Conservation (phyloP, 1,140 invertebrate genomes). For the Rhagoletis pomonella region DNA sequence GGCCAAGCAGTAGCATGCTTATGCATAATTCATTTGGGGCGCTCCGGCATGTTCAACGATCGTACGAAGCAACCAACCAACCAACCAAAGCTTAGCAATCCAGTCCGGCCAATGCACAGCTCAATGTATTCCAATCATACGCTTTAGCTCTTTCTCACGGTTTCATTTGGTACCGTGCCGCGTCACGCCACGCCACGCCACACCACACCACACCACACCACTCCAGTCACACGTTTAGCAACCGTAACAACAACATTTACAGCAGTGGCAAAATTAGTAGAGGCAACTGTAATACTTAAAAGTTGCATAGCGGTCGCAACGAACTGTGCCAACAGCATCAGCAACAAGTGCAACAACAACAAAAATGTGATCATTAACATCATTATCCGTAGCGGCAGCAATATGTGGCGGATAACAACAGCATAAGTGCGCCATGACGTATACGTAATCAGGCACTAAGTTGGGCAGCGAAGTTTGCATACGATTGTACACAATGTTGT, state of each 20-base stretch:
- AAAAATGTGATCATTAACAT: background rate
- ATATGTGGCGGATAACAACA: background rate
- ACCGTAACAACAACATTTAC: conserved; percentile 16
- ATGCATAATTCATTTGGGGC: conserved; percentile 19
- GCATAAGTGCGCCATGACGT: background rate
- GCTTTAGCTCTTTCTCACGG: conserved; percentile 54
- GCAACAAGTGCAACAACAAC: background rate
- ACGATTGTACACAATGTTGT: background rate
- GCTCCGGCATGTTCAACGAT: background rate
- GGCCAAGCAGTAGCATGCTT: background rate
- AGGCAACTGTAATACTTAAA: background rate
- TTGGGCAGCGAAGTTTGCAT: background rate
- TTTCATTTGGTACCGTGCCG: conserved; percentile 40
- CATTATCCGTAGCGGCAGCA: background rate
- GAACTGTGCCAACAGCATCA: background rate
- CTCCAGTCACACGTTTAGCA: conserved; percentile 53
- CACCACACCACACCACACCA: conserved; percentile 13
- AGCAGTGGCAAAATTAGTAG: background rate
- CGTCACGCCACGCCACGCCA: conserved; percentile 53
- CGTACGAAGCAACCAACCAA: background rate
- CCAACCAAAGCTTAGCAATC: background rate
- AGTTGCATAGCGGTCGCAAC: background rate
- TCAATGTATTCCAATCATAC: conserved; percentile 26
- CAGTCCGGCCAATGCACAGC: background rate
- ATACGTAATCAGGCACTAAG: conserved; percentile 21